Percentiles rank a stretch among this genome's conserved stretches.
Conservation (phyloP, 2,113 vertebrate species). For the Proteles cristata region DNA sequence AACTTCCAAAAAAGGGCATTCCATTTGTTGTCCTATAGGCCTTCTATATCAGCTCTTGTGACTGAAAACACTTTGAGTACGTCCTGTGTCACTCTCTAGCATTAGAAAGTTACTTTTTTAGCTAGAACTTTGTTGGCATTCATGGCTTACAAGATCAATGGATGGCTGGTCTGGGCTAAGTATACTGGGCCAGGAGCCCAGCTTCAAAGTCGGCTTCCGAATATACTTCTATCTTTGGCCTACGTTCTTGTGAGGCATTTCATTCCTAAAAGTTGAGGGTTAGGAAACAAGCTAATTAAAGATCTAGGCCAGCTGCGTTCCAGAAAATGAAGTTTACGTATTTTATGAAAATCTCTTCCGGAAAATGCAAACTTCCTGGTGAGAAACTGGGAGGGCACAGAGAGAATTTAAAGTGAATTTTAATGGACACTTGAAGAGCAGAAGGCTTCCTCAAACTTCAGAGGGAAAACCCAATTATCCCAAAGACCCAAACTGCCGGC, state of each 20-base stretch:
- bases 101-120: background rate
- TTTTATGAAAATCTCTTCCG: background rate
- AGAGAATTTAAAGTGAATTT: background rate
- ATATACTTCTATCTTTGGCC: background rate
- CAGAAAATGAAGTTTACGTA: constrained; percentile 8
- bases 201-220: background rate
- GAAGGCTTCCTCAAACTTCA: background rate
- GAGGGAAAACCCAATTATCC: background rate
- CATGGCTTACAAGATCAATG: background rate
- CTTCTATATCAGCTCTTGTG: background rate
- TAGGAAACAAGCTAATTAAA: constrained; percentile 48
- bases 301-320: background rate
- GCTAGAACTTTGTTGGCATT: background rate
- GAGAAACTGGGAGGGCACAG: background rate
- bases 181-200: too few relatives aligned
- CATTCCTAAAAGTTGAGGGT: constrained; percentile 1
- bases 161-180: background rate
- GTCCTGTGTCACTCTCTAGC: background rate
- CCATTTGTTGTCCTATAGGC: background rate
- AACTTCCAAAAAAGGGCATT: background rate
- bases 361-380: constrained; percentile 2
- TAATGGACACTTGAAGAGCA: background rate
- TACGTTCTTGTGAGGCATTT: background rate
- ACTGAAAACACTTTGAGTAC: background rate
- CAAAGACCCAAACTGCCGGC: background rate